Evolutionary conservation across 2,888 invertebrate genomes (phyloP).

Genomic region (Torymus tubicola): DNA sequence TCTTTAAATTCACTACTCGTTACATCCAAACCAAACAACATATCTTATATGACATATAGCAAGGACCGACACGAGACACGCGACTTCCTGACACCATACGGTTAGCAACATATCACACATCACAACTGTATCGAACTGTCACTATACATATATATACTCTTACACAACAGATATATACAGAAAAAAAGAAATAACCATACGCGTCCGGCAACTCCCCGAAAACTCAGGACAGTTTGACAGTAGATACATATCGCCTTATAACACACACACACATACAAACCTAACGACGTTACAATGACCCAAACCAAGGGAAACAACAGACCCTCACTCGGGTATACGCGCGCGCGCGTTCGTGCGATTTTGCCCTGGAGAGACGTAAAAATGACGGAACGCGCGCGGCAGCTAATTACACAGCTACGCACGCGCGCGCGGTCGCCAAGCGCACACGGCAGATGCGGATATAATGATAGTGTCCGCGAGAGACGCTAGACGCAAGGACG

Average conservation of each 20-base stretch:
- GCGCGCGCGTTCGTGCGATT: no score
- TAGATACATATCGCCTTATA: conserved; percentile 23
- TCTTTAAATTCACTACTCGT: no score
- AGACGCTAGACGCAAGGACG: conserved; percentile 51
- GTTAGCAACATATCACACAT: no score
- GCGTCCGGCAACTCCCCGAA: background rate
- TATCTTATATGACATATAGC: no score
- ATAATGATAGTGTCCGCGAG: conserved; percentile 67
- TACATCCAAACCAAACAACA: no score
- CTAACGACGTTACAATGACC: conserved; percentile 70
- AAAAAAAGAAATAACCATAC: background rate
- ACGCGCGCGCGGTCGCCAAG: conserved; percentile 52
- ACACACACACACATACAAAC: background rate
- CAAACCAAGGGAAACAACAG: conserved; percentile 64
- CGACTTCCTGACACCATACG: no score
- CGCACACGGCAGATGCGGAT: conserved; percentile 71
- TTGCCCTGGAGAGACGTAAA: conserved; percentile 63
- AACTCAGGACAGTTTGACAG: conserved; percentile 15
- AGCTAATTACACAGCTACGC: conserved; percentile 65
- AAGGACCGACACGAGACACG: no score
- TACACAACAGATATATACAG: background rate
- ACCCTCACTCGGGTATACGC: background rate
- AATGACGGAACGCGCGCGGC: conserved; percentile 68
- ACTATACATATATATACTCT: no score
- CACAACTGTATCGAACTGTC: no score